These are phyloP conservation scores for Rugalucina vietnamica DNA, from an alignment of 2,888 invertebrate genomes.

Conservation along the genomic window DNA sequence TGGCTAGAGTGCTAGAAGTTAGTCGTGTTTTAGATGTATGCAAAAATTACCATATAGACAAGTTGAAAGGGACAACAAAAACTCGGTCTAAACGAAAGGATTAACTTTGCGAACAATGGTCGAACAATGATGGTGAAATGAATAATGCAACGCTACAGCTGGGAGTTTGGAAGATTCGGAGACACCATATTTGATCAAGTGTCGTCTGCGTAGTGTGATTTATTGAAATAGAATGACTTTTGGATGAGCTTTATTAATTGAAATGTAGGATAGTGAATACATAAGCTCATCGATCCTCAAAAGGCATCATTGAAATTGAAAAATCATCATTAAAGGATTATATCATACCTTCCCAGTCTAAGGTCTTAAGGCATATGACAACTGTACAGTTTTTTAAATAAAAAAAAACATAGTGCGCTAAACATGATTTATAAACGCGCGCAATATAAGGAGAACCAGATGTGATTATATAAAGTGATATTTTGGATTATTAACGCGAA, in stretches of 20 bases:
- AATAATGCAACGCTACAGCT: not conserved
- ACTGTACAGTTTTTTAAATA: not conserved
- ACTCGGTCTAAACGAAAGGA: not conserved
- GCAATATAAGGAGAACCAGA: too few species aligned
- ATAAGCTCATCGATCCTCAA: not conserved
- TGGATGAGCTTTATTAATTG: not conserved
- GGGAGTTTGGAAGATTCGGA: not conserved
- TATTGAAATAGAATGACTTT: not conserved
- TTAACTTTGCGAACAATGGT: not conserved
- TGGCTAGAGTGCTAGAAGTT: not conserved
- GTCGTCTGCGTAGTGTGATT: not conserved
- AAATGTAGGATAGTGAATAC: not conserved
- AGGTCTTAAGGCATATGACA: not conserved
- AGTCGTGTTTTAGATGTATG: not conserved
- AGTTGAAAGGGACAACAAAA: conserved; percentile 6
- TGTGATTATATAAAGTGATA: not conserved
- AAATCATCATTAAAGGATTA: not conserved
- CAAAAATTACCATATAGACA: conserved; percentile 6
- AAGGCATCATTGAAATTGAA: not conserved
- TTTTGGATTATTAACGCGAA: not conserved
- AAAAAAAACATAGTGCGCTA: too few species aligned
- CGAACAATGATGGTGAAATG: not conserved
- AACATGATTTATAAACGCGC: too few species aligned
- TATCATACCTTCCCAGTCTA: not conserved
- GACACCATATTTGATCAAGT: not conserved